A percentile compares a stretch with the other conserved stretches of the same genome.
Evolutionary conservation across 2,113 vertebrate genomes (phyloP).

Genomic region (Sinocyclocheilus rhinocerous): DNA sequence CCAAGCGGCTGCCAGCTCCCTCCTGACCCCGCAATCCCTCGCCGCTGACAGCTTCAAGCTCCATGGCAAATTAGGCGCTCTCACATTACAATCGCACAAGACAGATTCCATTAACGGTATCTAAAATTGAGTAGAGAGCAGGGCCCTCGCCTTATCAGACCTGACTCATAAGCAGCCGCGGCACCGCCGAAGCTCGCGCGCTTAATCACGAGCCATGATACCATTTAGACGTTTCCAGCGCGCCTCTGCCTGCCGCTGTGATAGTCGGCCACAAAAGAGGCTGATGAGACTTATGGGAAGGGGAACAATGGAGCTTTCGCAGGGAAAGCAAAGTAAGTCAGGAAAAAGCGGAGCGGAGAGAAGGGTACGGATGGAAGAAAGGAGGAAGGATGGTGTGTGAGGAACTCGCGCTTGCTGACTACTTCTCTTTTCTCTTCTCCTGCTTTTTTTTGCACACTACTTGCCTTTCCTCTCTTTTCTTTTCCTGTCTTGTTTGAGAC

Average conservation of each 20-base stretch:
- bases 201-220: slow-evolving; percentile 99
- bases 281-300: slow-evolving; percentile 99
- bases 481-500: slow-evolving; percentile 26
- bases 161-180: slow-evolving; percentile 99
- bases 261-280: slow-evolving; percentile 99
- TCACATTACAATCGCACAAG: slow-evolving; percentile 99
- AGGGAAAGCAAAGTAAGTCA: slow-evolving; percentile 99
- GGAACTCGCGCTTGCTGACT: slow-evolving; percentile 89
- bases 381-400: slow-evolving; percentile 59
- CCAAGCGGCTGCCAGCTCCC: slow-evolving; percentile 99
- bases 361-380: slow-evolving; percentile 57
- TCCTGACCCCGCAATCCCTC: slow-evolving; percentile 99
- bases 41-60: slow-evolving; percentile 99
- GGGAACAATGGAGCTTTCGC: slow-evolving; percentile 99
- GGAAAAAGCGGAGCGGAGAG: slow-evolving; percentile 72
- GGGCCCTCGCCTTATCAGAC: slow-evolving; percentile 96
- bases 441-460: slow-evolving; percentile 74
- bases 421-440: slow-evolving; percentile 73
- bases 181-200: slow-evolving; percentile 53
- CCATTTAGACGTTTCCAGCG: slow-evolving; percentile 99
- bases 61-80: slow-evolving; percentile 99
- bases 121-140: slow-evolving; percentile 99
- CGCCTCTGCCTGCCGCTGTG: slow-evolving; percentile 99
- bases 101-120: slow-evolving; percentile 99
- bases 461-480: slow-evolving; percentile 56